phyloP scores from a whole-genome alignment of 2,113 vertebrate genomes.

The Callithrix jacchus region DNA sequence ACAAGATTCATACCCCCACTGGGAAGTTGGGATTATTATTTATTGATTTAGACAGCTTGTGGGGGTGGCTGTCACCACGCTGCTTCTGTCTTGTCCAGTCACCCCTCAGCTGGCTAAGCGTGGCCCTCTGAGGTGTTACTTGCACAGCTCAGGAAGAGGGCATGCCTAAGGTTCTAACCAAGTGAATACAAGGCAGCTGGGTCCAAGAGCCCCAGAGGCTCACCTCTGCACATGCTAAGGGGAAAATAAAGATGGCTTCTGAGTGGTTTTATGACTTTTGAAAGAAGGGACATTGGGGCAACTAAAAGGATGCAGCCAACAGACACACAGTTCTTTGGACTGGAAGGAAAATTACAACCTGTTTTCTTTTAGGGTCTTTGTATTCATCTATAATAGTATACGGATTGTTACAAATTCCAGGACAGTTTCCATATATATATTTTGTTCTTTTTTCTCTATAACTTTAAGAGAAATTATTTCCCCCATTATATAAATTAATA shows the following conservation, averaged over 20 bases:
- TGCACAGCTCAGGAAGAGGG: background rate
- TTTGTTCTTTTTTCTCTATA: constrained; percentile 32
- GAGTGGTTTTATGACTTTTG: background rate
- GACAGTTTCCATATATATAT: background rate
- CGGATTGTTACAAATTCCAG: background rate
- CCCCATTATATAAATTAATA: background rate
- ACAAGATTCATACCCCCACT: background rate
- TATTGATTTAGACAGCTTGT: background rate
- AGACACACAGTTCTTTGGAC: background rate
- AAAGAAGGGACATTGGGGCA: background rate
- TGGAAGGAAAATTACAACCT: background rate
- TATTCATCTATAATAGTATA: background rate
- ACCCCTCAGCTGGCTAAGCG: background rate
- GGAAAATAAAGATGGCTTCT: background rate
- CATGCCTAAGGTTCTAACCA: background rate
- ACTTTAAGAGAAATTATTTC: background rate
- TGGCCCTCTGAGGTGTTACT: background rate
- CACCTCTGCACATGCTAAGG: background rate
- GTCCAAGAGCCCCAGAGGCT: background rate
- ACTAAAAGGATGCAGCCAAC: background rate
- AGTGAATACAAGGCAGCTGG: background rate
- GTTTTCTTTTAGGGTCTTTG: background rate
- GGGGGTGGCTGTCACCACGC: background rate
- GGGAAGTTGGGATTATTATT: background rate
- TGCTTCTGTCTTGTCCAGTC: background rate